Evolutionary conservation across 2,888 invertebrate genomes (phyloP).

Genomic region (Ditula angustiorana): DNA sequence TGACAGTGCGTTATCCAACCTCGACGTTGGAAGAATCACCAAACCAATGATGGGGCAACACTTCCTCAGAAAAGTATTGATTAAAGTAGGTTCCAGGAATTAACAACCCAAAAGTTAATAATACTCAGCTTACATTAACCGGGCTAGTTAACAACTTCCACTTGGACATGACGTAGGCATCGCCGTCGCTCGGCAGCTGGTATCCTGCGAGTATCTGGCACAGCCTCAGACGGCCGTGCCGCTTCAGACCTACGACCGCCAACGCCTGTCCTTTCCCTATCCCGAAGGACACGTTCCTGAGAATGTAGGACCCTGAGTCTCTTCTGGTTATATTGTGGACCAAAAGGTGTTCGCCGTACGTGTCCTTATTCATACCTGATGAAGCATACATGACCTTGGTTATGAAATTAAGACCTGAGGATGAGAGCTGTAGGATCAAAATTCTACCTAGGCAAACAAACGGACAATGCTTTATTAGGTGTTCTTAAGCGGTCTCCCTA

Average conservation of each 20-base stretch:
- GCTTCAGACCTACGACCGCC: slow-evolving; percentile 64
- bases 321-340: slow-evolving; percentile 55
- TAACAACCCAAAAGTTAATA: too few species aligned
- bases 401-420: not conserved
- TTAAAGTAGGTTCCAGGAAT: too few species aligned
- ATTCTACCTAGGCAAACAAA: too few species aligned
- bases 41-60: too few species aligned
- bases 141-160: slow-evolving; percentile 56
- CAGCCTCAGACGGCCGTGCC: slow-evolving; percentile 60
- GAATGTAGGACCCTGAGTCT: slow-evolving; percentile 46
- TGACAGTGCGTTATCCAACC: too few species aligned
- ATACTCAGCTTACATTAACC: slow-evolving; percentile 53
- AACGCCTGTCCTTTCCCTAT: slow-evolving; percentile 67
- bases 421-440: too few species aligned
- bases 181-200: slow-evolving; percentile 55
- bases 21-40: too few species aligned
- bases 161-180: slow-evolving; percentile 61
- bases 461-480: too few species aligned
- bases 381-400: too few species aligned
- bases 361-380: slow-evolving; percentile 52
- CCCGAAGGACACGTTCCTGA: slow-evolving; percentile 62
- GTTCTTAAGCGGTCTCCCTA: too few species aligned
- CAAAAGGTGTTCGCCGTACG: slow-evolving; percentile 67
- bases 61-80: too few species aligned
- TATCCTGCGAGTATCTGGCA: slow-evolving; percentile 66